Base-by-base conservation (phyloP, 2,888 invertebrate species). In the Cephus spinipes region DNA sequence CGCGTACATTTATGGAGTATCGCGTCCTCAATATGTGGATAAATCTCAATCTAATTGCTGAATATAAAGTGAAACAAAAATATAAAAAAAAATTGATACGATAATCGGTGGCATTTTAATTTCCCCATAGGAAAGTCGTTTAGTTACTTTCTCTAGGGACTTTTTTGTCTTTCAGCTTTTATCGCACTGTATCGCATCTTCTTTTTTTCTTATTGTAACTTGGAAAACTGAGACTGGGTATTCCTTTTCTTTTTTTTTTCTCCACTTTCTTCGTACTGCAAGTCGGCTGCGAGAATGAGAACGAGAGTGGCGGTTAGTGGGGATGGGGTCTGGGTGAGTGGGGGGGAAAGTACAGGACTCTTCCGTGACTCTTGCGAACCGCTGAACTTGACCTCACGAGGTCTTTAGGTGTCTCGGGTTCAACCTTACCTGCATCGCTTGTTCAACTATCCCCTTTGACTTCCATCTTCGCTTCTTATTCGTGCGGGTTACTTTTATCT, bases 341-440 rank as follows among this genome's bases (percentile, higher is more conserved):
- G 55, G 23, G 23, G 35, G 35, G 35, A 0, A 55, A 55, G 23
- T 55, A 55, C 55, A 55, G 23, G 55, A 55, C 2, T 55, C 55
- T 55, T 55, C 55, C 55, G 55, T 55, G 73, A 75, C 55, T 78
- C 69, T 78, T 76, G 73, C 34, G 78, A 76, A 78, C 69, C 73
- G 12, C 31, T 76, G 76, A 78, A 78, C 76, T 78, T 76, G 75
- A 78, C 78, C 78, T 73, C 34, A n/a, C 32, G 73, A 32, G 68
- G 55, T 55, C 55, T 55, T 55, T 55, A 55, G 55, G 55, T 55
- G 55, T 23, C 55, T 34, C 35, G n/a, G 76, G 78, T 76, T 76
- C 78, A 78, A 76, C 31, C 71, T 76, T 73, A 55, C 55, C 55
- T 55, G 73, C 68, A 71, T 76, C 69, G 76, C 55, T 78, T 71